A percentile compares a stretch with the other conserved stretches of the same genome.
These are phyloP conservation scores for Pristionchus exspectatus DNA, from an alignment of 2,888 invertebrate genomes.

Conservation along the genomic window DNA sequence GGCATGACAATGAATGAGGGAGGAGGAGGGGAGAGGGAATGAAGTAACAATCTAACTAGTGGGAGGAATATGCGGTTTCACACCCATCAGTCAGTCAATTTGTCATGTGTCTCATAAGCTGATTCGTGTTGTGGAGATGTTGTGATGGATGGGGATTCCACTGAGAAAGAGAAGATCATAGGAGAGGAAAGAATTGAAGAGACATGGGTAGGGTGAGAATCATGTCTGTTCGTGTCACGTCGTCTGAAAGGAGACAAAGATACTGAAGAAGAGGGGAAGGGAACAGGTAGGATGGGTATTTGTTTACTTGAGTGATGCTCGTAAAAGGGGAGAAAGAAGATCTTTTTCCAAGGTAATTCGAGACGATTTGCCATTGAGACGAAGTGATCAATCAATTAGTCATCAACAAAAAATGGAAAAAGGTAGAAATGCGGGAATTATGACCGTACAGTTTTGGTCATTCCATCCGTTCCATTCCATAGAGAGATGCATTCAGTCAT, in stretches of 20 bases:
- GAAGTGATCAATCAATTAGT: background rate
- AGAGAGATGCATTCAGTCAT: background rate
- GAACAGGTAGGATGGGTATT: slow-evolving; percentile 38
- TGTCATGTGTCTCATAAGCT: slow-evolving; percentile 4
- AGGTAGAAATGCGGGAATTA: background rate
- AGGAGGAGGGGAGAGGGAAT: background rate
- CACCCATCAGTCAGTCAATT: background rate
- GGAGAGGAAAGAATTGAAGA: background rate
- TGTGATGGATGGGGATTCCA: background rate
- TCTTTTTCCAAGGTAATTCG: slow-evolving; percentile 15
- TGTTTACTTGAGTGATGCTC: slow-evolving; percentile 21
- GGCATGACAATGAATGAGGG: background rate
- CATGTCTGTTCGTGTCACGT: background rate
- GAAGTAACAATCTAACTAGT: background rate
- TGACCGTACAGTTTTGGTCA: background rate
- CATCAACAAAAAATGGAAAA: background rate
- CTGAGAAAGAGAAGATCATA: background rate
- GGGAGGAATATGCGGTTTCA: background rate
- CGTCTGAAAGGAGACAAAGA: background rate
- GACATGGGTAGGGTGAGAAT: background rate
- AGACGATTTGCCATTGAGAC: slow-evolving; percentile 12
- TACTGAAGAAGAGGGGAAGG: background rate
- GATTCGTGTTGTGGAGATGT: background rate
- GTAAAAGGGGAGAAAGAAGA: slow-evolving; percentile 15
- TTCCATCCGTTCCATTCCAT: background rate